These are phyloP conservation scores for Trichomalopsis sarcophagae DNA, from an alignment of 1,140 invertebrate genomes.

Conservation along the genomic window DNA sequence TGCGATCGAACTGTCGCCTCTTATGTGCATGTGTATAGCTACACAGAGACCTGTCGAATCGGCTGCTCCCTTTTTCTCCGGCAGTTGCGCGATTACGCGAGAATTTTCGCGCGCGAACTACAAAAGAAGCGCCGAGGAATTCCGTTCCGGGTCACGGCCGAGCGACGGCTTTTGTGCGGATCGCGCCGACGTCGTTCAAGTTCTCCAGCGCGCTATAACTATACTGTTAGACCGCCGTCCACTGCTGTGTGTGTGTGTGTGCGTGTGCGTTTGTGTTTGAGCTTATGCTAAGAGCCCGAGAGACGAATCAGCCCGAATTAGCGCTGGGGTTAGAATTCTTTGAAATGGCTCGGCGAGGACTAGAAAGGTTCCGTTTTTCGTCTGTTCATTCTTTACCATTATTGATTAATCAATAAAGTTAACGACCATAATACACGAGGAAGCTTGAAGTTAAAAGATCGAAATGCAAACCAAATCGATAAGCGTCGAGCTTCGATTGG, in stretches of 20 bases:
- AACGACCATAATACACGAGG: background rate
- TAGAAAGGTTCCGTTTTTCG: background rate
- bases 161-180: conserved; percentile 11
- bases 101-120: conserved; percentile 31
- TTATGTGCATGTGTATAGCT: conserved; percentile 9
- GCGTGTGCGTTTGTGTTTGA: background rate
- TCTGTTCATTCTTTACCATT: background rate
- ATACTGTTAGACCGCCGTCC: background rate
- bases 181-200: background rate
- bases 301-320: conserved; percentile 11
- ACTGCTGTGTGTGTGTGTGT: too few relatives aligned
- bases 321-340: background rate
- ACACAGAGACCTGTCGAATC: too few relatives aligned
- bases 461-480: conserved; percentile 38
- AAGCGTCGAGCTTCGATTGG: background rate
- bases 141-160: conserved; percentile 57
- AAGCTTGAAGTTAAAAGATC: background rate
- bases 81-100: conserved; percentile 35
- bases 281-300: background rate
- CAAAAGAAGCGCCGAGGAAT: conserved; percentile 54
- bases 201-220: background rate
- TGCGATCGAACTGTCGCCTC: too few relatives aligned
- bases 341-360: background rate
- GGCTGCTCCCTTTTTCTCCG: background rate
- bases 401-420: background rate